Evolutionary conservation across 2,888 invertebrate species (phyloP).

Genomic region (Crioceris asparagi): DNA sequence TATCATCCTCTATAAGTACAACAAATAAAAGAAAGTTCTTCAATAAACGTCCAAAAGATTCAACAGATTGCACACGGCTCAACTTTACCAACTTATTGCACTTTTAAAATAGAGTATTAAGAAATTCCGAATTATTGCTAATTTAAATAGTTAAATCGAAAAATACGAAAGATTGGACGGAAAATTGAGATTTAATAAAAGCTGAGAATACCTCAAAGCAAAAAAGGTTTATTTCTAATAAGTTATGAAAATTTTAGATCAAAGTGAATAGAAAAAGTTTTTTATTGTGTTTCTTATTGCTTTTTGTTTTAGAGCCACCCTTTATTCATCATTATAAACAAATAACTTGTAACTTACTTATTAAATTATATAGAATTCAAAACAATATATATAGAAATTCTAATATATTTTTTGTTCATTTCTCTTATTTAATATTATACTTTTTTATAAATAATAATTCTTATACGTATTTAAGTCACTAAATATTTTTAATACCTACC

Average conservation of each 20-base stretch:
- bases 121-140: constrained; percentile 4
- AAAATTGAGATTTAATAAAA: constrained; percentile 5
- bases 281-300: too few relatives aligned
- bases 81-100: constrained; percentile 19
- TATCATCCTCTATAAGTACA: constrained; percentile 33
- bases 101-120: constrained; percentile 14
- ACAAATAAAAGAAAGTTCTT: constrained; percentile 19
- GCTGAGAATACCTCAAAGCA: neutral
- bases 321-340: too few relatives aligned
- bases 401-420: too few relatives aligned
- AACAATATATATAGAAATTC: too few relatives aligned
- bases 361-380: too few relatives aligned
- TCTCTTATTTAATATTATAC: too few relatives aligned
- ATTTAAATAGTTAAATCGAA: neutral
- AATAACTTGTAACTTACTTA: too few relatives aligned
- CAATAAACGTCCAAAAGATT: constrained; percentile 17
- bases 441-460: too few relatives aligned
- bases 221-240: neutral
- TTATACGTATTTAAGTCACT: too few relatives aligned
- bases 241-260: neutral
- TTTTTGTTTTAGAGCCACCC: too few relatives aligned
- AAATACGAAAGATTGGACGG: constrained; percentile 15
- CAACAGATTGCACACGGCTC: constrained; percentile 24
- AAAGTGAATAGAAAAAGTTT: too few relatives aligned
- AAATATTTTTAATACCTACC: too few relatives aligned